These are phyloP conservation scores for Littorina saxatilis DNA, from an alignment of 1,140 invertebrate genomes.

Conservation along the genomic window DNA sequence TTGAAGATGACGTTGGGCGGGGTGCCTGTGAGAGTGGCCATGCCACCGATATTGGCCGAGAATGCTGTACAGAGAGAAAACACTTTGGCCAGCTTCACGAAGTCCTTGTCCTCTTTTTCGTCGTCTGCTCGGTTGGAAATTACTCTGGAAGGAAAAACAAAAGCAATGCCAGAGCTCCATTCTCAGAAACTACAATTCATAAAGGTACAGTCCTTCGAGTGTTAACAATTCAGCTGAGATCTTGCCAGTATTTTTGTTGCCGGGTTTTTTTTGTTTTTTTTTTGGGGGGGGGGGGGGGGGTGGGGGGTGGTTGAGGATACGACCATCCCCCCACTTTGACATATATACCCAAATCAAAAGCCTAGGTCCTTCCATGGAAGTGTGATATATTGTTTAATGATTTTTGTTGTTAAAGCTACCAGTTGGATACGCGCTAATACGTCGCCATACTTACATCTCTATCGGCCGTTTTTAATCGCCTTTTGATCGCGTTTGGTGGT, in stretches of 20 bases:
- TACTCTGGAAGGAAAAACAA: background rate
- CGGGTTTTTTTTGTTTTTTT: no score
- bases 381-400: no score
- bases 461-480: no score
- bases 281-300: background rate
- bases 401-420: no score
- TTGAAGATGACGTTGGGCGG: conserved; percentile 92
- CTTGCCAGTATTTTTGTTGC: no score
- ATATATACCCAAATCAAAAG: no score
- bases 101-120: conserved; percentile 38
- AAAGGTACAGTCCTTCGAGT: background rate
- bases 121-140: background rate
- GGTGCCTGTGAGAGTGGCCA: conserved; percentile 90
- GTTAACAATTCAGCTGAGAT: background rate
- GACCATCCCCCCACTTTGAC: no score
- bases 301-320: no score
- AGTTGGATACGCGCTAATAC: no score
- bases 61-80: conserved; percentile 82
- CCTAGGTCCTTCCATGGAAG: no score
- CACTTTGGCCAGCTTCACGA: conserved; percentile 46
- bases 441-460: no score
- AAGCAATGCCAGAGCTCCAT: background rate
- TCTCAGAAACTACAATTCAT: background rate
- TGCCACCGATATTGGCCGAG: conserved; percentile 87
- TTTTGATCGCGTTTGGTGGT: no score